phyloP scores from a whole-genome alignment of 2,113 vertebrate species.

The Myxocyprinus asiaticus region DNA sequence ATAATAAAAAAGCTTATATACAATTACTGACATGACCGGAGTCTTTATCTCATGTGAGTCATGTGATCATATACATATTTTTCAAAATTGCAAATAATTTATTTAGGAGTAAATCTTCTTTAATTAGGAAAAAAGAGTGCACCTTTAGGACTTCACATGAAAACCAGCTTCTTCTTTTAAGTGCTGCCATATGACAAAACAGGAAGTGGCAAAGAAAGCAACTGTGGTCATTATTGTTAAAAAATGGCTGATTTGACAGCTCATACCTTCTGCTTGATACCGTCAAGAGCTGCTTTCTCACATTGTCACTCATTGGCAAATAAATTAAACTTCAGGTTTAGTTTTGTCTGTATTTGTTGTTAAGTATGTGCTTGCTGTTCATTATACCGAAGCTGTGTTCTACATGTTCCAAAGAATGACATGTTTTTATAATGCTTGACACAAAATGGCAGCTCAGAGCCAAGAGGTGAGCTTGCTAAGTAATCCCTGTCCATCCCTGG shows the following conservation, averaged over 20 bases:
- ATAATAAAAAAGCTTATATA: too few species aligned
- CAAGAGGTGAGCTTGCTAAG: slow-evolving; percentile 46
- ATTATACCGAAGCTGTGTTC: neutral
- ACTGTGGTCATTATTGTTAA: slow-evolving; percentile 25
- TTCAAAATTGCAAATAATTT: too few species aligned
- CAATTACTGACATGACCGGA: too few species aligned
- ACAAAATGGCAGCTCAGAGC: slow-evolving; percentile 44
- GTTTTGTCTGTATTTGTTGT: neutral
- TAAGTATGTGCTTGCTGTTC: neutral
- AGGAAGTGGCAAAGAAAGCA: slow-evolving; percentile 44
- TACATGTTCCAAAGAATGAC: slow-evolving; percentile 26
- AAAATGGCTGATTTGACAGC: neutral
- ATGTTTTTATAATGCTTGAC: slow-evolving; percentile 45
- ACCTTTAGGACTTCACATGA: neutral
- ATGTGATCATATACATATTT: too few species aligned
- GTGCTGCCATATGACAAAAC: slow-evolving; percentile 29
- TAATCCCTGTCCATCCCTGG: slow-evolving; percentile 54
- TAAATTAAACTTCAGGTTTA: neutral
- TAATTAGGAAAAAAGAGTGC: too few species aligned
- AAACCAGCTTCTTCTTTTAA: slow-evolving; percentile 19
- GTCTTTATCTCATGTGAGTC: too few species aligned
- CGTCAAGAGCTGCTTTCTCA: neutral
- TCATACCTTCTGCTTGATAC: neutral
- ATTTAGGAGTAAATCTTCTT: too few species aligned
- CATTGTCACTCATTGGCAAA: neutral